Conservation (phyloP, 92 coral and sea anemone species). For the Pocillopora meandrina region DNA sequence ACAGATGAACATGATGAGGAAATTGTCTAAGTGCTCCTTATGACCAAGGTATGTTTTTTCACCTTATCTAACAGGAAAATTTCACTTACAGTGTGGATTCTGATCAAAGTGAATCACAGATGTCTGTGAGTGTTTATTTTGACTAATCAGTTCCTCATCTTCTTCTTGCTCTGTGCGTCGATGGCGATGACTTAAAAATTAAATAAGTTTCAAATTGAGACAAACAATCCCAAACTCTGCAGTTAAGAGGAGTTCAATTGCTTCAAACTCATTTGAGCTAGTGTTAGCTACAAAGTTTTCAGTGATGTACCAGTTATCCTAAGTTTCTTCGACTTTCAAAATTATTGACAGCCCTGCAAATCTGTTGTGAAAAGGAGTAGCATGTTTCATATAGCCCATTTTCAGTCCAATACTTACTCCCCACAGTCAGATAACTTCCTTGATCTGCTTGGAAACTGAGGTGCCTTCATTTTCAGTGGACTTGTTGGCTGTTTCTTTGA, state of each 20-base stretch:
- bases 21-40: too few relatives aligned
- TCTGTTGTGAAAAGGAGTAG: too few relatives aligned
- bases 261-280: not conserved
- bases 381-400: not conserved
- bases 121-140: constrained; percentile 89
- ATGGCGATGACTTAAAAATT: too few relatives aligned
- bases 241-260: not conserved
- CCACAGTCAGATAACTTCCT: constrained; percentile 94
- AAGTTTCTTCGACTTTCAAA: too few relatives aligned
- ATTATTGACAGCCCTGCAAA: too few relatives aligned
- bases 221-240: not conserved
- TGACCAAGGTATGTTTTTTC: too few relatives aligned
- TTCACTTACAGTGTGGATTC: constrained; percentile 95
- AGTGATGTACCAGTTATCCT: too few relatives aligned
- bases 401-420: constrained; percentile 68
- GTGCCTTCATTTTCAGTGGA: constrained; percentile 96
- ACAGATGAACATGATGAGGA: too few relatives aligned
- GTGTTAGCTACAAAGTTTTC: too few relatives aligned
- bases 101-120: constrained; percentile 94
- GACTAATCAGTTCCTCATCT: constrained; percentile 91
- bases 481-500: constrained; percentile 91
- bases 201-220: too few relatives aligned
- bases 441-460: constrained; percentile 80
- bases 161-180: constrained; percentile 98
- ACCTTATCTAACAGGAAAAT: not conserved